A percentile compares a stretch with the other conserved stretches of the same genome.
These are phyloP conservation scores for Protobothrops mucrosquamatus DNA, from an alignment of 2,113 vertebrate genomes.

Conservation along the genomic window DNA sequence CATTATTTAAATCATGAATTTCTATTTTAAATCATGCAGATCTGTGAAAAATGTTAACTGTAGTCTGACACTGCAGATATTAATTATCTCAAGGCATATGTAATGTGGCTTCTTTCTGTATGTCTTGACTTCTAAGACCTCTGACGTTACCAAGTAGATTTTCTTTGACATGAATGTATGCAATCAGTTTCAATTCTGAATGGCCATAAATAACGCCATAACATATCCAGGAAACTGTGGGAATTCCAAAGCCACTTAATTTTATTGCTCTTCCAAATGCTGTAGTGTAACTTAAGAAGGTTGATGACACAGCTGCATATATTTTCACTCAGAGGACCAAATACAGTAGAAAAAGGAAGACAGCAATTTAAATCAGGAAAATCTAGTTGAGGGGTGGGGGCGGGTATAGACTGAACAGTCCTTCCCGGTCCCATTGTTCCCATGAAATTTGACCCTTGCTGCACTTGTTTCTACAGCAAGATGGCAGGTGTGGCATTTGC, in stretches of 20 bases:
- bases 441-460: not conserved
- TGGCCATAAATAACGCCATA: not conserved
- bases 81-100: not conserved
- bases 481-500: not conserved
- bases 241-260: not conserved
- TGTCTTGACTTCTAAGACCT: not conserved
- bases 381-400: not conserved
- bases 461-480: not conserved
- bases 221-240: not conserved
- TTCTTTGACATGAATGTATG: not conserved
- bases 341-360: not conserved
- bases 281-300: not conserved
- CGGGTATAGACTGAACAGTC: not conserved
- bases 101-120: not conserved
- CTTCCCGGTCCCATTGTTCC: not conserved
- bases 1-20: not conserved
- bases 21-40: not conserved
- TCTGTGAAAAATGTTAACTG: not conserved
- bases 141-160: not conserved
- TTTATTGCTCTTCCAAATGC: not conserved
- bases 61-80: not conserved
- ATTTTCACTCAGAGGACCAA: not conserved
- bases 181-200: not conserved
- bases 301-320: not conserved
- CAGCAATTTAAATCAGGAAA: not conserved